Conservation (phyloP, 53 echinoderm and acorn worm genomes). For the Echinometra lucunter region DNA sequence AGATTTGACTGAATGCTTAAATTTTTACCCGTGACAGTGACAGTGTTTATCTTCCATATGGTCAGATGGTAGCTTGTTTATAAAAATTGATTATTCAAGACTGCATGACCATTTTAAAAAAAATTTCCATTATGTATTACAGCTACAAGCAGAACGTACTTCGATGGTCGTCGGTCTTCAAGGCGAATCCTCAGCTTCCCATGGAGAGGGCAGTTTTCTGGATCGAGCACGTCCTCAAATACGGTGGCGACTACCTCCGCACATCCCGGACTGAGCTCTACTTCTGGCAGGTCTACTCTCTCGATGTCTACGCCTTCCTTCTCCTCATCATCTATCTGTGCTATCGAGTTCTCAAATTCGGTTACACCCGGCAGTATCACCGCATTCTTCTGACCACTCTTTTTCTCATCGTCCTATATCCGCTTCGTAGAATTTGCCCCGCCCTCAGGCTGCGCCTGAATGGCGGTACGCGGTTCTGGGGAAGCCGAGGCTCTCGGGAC, state of each 20-base stretch:
- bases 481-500: neutral
- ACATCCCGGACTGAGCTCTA: constrained; percentile 56
- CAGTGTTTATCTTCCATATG: too few species aligned
- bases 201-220: constrained; percentile 22
- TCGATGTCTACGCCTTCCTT: constrained; percentile 56
- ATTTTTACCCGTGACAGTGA: too few species aligned
- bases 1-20: too few species aligned
- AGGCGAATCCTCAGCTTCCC: constrained; percentile 2
- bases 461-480: neutral
- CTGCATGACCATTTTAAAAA: neutral
- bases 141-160: constrained; percentile 35
- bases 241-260: constrained; percentile 51
- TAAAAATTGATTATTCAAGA: too few species aligned
- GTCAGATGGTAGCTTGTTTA: too few species aligned
- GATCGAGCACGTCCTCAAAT: constrained; percentile 54
- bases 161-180: constrained; percentile 31
- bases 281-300: constrained; percentile 27
- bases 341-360: constrained; percentile 23
- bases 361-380: neutral
- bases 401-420: neutral
- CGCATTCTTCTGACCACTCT: neutral
- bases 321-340: constrained; percentile 18
- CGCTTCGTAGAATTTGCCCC: neutral
- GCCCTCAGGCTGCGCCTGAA: neutral
- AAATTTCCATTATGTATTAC: neutral